These are phyloP conservation scores for Pollimyrus isidori DNA, from an alignment of 2,113 vertebrate species.

Conservation along the genomic window DNA sequence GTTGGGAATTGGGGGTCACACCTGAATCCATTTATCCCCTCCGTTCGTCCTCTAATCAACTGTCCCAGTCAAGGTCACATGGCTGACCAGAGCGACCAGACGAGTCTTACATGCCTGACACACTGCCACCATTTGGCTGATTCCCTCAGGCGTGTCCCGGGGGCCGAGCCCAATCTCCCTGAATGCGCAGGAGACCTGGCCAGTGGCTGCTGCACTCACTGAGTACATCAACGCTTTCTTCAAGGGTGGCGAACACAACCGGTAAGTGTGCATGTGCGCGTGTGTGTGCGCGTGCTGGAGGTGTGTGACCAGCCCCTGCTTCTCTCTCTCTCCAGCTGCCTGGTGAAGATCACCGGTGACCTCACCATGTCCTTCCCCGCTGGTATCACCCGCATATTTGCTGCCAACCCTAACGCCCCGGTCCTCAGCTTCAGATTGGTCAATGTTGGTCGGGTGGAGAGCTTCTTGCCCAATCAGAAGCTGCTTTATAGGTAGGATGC, in stretches of 20 bases:
- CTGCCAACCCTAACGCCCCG: constrained; percentile 62
- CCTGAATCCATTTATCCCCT: neutral
- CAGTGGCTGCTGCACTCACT: constrained; percentile 82
- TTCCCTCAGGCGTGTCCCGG: constrained; percentile 70
- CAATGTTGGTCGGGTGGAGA: constrained; percentile 67
- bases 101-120: neutral
- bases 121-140: neutral
- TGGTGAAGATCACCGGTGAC: constrained; percentile 86
- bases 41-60: neutral
- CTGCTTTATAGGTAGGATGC: constrained; percentile 78
- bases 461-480: constrained; percentile 79
- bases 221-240: constrained; percentile 91
- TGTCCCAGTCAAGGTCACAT: neutral
- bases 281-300: neutral
- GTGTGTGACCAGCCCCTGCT: neutral
- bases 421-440: constrained; percentile 87
- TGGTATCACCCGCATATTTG: constrained; percentile 76
- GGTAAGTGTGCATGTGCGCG: constrained; percentile 53
- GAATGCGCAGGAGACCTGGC: constrained; percentile 80
- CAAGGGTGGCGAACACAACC: constrained; percentile 74
- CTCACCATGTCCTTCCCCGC: constrained; percentile 95
- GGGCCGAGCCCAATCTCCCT: constrained; percentile 88
- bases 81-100: neutral
- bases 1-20: neutral
- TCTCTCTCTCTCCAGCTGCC: constrained; percentile 59